Evolutionary conservation across 64 coral and sea anemone species (phyloP).

Genomic region (Montipora capricornis): DNA sequence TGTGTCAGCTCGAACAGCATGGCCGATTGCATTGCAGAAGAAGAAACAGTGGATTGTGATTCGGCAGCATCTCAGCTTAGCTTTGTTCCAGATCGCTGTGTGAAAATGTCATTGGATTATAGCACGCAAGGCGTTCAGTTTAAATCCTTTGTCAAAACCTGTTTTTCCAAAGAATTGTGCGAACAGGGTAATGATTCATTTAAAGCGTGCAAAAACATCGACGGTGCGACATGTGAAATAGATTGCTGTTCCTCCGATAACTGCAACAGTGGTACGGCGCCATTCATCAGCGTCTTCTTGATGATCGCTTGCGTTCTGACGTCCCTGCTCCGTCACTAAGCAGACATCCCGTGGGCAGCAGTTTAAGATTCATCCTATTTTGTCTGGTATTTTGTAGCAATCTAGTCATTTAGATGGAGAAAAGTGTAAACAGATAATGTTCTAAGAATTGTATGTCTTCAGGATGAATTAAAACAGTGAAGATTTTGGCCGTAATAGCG

Average conservation of each 20-base stretch:
- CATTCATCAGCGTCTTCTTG: background rate
- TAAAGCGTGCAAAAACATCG: background rate
- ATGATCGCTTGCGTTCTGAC: background rate
- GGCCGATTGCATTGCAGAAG: too few relatives aligned
- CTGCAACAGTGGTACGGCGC: background rate
- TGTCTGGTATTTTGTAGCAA: background rate
- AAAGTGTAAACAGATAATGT: too few relatives aligned
- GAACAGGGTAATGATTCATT: background rate
- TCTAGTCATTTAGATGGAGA: background rate
- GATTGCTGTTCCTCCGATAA: background rate
- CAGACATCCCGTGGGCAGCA: background rate
- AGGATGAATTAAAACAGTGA: too few relatives aligned
- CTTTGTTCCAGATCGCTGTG: background rate
- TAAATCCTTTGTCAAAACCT: background rate
- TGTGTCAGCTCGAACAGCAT: too few relatives aligned
- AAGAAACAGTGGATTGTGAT: too few relatives aligned
- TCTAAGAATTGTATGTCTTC: too few relatives aligned
- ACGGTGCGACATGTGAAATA: background rate
- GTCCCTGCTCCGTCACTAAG: background rate
- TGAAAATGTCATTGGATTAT: background rate
- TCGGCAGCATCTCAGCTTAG: too few relatives aligned
- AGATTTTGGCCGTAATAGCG: too few relatives aligned
- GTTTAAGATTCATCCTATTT: too few relatives aligned
- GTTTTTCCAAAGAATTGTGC: background rate
- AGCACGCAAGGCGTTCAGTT: too few relatives aligned